Base-by-base conservation (phyloP, 2,797 vertebrate genomes). In the Rhinatrema bivittatum region DNA sequence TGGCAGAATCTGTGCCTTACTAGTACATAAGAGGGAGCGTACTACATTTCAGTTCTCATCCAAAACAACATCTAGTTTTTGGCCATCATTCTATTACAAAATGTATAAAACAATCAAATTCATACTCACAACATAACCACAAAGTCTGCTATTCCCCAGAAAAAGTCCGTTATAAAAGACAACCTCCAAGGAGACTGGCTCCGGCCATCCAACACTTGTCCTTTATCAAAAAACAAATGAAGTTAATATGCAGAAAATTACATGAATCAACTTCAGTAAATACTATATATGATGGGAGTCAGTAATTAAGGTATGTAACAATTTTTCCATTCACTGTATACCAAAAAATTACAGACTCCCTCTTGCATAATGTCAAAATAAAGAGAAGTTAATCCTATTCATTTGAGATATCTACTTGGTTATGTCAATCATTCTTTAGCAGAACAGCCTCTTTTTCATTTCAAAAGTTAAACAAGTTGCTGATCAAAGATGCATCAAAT, bases 121-220 rank as follows among this genome's bases (percentile, higher is more conserved):
- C 29, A 11, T 46, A 87, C 92, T 91, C 82, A 97, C 93, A 89
- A 97, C 3, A 95, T 63, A 57, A 87, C 67, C 33, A 97, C 50
- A 16, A 97, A 93, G 50, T 97, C 91, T 46, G 91, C 85, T 37
- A 85, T 87, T 8, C 79, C 88, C 94, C 93, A 97, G 51, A 97
- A 91, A 35, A 97, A 75, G 46, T 94, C 89, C 10, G 76, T 73
- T 54, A 96, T 68, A 13, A 87, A 74, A 32, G 91, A 91, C 29
- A 97, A 60, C 22, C 89, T 69, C 90, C 92, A 97, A 20, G 90
- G 89, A 18, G 90, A 87, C 67, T 86, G 91, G 35, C 54, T 72
- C 67, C 77, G 80, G 72, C 61, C 91, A 73, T 93, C 88, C 81
- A 97, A 68, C 36, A 97, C 89, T 72, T 91, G 89, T 46, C 94